Evolutionary conservation across 2,797 vertebrate species (phyloP).

Genomic region (Leptatherina wallacei): DNA sequence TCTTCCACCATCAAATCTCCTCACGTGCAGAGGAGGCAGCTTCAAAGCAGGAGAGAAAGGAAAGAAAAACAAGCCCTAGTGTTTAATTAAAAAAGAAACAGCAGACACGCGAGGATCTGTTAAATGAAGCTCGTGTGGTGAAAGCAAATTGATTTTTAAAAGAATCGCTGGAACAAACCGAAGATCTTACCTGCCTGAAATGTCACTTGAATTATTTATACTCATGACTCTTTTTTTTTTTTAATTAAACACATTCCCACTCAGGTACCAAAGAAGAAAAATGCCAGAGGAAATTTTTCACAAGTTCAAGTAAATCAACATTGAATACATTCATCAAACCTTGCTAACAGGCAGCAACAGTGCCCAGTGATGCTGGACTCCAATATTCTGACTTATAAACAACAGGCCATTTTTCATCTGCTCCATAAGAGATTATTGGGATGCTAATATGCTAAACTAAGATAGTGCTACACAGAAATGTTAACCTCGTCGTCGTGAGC

Average conservation of each 20-base stretch:
- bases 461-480: no score
- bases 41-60: background rate
- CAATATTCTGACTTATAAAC: background rate
- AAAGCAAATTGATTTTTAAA: background rate
- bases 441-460: background rate
- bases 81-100: background rate
- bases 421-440: background rate
- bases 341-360: background rate
- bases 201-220: conserved; percentile 15
- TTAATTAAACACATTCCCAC: background rate
- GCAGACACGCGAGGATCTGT: background rate
- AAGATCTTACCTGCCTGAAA: background rate
- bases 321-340: no score
- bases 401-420: background rate
- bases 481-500: no score
- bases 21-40: conserved; percentile 1
- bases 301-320: background rate
- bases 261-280: background rate
- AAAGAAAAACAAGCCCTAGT: background rate
- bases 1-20: conserved; percentile 3
- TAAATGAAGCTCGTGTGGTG: background rate
- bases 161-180: background rate
- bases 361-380: background rate
- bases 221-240: background rate
- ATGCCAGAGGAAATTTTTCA: background rate